Evolutionary conservation across 1,140 invertebrate species (phyloP).

Genomic region (Ladona fulva): DNA sequence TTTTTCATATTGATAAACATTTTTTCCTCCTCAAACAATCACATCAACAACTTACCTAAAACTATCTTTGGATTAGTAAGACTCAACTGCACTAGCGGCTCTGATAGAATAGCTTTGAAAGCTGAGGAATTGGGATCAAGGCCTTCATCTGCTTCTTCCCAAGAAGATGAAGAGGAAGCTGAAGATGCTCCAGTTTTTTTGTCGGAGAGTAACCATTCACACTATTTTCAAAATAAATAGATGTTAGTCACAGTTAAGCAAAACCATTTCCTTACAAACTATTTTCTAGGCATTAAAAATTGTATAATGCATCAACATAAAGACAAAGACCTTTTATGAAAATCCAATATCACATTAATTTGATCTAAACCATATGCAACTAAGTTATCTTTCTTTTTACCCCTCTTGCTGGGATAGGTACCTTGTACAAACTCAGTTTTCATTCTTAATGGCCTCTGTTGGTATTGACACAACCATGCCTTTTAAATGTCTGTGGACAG

Average conservation of each 20-base stretch:
- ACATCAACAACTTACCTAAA: constrained; percentile 32
- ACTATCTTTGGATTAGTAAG: constrained; percentile 54
- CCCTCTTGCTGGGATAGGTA: too few relatives aligned
- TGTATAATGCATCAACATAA: constrained; percentile 12
- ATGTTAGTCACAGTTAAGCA: constrained; percentile 19
- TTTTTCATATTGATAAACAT: not conserved
- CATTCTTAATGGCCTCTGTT: too few relatives aligned
- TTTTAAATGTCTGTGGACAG: too few relatives aligned
- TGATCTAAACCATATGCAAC: too few relatives aligned
- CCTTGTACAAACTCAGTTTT: too few relatives aligned
- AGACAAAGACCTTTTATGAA: too few relatives aligned
- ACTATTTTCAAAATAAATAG: constrained; percentile 33
- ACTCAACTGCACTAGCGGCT: constrained; percentile 52
- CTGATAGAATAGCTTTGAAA: constrained; percentile 54
- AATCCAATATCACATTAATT: too few relatives aligned
- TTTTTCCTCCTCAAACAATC: not conserved
- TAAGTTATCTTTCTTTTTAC: too few relatives aligned
- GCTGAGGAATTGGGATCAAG: constrained; percentile 48
- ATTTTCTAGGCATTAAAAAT: not conserved
- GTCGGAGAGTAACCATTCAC: constrained; percentile 50
- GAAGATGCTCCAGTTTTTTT: constrained; percentile 27
- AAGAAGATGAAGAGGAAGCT: constrained; percentile 23
- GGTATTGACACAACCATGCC: too few relatives aligned
- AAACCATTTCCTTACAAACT: constrained; percentile 15
- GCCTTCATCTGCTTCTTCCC: constrained; percentile 46